Base-by-base conservation (phyloP, 1,140 invertebrate species). In the Eumaeus atala region DNA sequence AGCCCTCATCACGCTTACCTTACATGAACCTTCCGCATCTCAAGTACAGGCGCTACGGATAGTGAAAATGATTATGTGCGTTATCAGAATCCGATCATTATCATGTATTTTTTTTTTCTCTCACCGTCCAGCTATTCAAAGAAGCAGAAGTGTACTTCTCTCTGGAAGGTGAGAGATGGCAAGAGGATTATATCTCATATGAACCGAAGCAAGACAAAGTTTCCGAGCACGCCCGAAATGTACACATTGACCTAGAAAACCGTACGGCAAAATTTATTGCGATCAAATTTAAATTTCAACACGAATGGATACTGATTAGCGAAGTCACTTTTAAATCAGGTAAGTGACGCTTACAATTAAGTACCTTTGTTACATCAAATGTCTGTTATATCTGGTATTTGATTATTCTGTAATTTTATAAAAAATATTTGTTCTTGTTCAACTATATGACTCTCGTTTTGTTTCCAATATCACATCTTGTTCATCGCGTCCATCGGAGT, bases 291-390 rank as follows among this genome's bases (percentile, higher is more conserved):
- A 91, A 90, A 66, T 96, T 96, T 73, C 92, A 93, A 37, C 89
- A 93, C n/a, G 92, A 92, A 70, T 97, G 95, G 95, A 92, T 98
- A 51, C 89, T 97, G 47, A 91, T 98, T 59, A 96, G 95, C 76
- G 96, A 97, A 88, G 90, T 97, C 55, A 91, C 90, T 4, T 95
- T 95, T 65, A 91, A 93, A 62, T 93, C 93, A n/a, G 88, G 93
- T 93, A 88, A 90, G 89, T 87, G n/a, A 17, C 21, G 16, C n/a
- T 59, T 47, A 48, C 49, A 38, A 1, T 16, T 47, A 12, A 44
- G n/a, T n/a, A n/a, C n/a, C n/a, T n/a, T n/a, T n/a, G n/a, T n/a
- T n/a, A n/a, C n/a, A n/a, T n/a, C n/a, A n/a, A n/a, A n/a, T n/a
- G n/a, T n/a, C n/a, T n/a, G n/a, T 7, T 44, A 17, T 18, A 18